Evolutionary conservation across 2,113 vertebrate genomes (phyloP), one percentile per base, ranked within the genome.

Genomic region (Psammodynastes pulverulentus): DNA sequence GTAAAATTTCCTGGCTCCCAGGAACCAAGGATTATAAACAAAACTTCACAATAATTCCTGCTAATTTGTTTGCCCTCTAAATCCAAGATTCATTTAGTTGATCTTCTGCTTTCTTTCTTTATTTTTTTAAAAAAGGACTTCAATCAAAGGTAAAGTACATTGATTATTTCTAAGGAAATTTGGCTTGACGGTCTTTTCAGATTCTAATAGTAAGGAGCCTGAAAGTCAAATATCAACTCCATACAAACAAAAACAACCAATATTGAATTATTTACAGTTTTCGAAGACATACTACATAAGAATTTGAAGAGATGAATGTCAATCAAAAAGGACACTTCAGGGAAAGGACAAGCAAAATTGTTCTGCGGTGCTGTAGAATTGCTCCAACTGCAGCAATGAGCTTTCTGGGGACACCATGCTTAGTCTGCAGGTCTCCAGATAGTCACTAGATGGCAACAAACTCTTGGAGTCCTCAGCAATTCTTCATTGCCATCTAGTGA

Each of bases 1-100:
- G 94, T 96, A 93, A 96, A 94, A 96, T 94, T 67, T 15, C 29
- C 90, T 92, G 88, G 67, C 62, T 95, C n/a, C 85, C 89, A 90
- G 90, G 87, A 39, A 89, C 90, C 49, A 43, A 1, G 34, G 15
- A 0, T 1, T 51, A 79, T 29, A 84, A 45, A 39, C 49, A 23
- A 54, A 94, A 90, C 0, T 93, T 85, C 93, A 95, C 43, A 94
- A 93, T 89, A 92, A 94, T 94, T 86, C 92, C 56, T 87, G 88
- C 15, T 43, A 23, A 87, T 53, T 0, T 0, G 46, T 87, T 39
- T 49, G 85, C 7, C 23, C 26, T 94, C 95, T 92, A 39, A 89
- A 79, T 94, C 52, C 2, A 23, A 49, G 0, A 15, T 67, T 88
- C 0, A 0, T 67, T 1, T 0, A 89, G 4, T 34, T 29, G 49